These are phyloP conservation scores for Passer domesticus DNA, from an alignment of 2,113 vertebrate species.

Conservation along the genomic window DNA sequence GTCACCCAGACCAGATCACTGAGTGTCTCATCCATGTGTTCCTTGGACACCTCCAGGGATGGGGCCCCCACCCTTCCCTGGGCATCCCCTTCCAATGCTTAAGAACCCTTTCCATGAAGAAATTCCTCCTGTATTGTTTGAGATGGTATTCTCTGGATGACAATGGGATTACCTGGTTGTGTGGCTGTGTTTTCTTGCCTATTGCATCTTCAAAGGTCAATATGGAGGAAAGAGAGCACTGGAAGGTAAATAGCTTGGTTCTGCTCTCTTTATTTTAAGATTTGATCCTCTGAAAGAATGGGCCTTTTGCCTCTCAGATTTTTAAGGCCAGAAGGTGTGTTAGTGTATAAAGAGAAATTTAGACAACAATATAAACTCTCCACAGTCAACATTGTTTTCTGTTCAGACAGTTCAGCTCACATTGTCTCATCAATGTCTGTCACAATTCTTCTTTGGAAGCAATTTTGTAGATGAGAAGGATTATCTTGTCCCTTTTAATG, in stretches of 20 bases:
- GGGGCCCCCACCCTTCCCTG: background rate
- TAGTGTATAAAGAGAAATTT: background rate
- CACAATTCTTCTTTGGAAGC: background rate
- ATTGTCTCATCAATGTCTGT: background rate
- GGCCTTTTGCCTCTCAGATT: background rate
- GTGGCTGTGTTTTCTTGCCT: background rate
- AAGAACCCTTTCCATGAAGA: background rate
- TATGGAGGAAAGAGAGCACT: background rate
- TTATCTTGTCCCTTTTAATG: background rate
- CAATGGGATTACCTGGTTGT: background rate
- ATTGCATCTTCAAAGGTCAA: background rate
- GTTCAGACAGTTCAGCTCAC: background rate
- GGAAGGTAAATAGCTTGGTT: background rate
- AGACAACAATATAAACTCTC: background rate
- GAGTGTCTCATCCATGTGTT: background rate
- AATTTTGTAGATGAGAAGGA: background rate
- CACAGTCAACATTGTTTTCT: background rate
- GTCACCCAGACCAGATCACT: background rate
- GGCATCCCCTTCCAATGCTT: background rate
- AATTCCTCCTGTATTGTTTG: background rate
- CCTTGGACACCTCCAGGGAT: background rate
- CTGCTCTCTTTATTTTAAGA: background rate
- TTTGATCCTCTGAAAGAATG: background rate
- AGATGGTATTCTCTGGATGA: background rate
- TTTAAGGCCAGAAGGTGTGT: background rate